phyloP scores from a whole-genome alignment of 2,797 vertebrate species.

The Protonibea diacanthus region DNA sequence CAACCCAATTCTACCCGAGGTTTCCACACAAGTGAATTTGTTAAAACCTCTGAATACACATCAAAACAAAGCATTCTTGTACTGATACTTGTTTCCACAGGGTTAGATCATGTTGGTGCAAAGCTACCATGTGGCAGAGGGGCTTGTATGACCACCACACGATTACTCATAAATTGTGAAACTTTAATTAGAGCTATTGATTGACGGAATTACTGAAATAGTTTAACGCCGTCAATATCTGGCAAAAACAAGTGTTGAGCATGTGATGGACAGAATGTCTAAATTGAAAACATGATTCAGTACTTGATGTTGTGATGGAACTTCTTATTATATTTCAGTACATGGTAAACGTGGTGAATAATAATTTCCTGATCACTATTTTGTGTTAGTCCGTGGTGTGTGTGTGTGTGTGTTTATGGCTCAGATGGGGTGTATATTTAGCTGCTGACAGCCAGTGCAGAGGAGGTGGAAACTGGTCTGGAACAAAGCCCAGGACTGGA shows the following conservation, averaged over 20 bases:
- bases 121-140: background rate
- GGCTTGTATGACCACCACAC: background rate
- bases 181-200: constrained; percentile 1
- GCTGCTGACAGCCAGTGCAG: constrained; percentile 78
- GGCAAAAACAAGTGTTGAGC: background rate
- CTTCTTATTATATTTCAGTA: constrained; percentile 19
- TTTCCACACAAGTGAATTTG: background rate
- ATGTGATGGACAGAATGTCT: background rate
- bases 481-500: constrained; percentile 77
- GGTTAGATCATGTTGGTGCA: background rate
- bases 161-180: background rate
- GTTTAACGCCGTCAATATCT: background rate
- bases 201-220: background rate
- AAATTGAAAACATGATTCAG: constrained; percentile 22
- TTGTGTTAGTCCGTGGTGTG: constrained; percentile 26
- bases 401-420: constrained; percentile 51
- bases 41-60: background rate
- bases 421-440: constrained; percentile 78
- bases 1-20: background rate
- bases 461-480: constrained; percentile 78
- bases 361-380: constrained; percentile 39
- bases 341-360: constrained; percentile 7
- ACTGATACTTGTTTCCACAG: background rate
- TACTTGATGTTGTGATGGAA: constrained; percentile 4
- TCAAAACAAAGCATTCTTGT: background rate